Percentiles rank a stretch among this genome's conserved stretches.
Evolutionary conservation across 2,113 vertebrate species (phyloP).

Genomic region (Phaethon lepturus): DNA sequence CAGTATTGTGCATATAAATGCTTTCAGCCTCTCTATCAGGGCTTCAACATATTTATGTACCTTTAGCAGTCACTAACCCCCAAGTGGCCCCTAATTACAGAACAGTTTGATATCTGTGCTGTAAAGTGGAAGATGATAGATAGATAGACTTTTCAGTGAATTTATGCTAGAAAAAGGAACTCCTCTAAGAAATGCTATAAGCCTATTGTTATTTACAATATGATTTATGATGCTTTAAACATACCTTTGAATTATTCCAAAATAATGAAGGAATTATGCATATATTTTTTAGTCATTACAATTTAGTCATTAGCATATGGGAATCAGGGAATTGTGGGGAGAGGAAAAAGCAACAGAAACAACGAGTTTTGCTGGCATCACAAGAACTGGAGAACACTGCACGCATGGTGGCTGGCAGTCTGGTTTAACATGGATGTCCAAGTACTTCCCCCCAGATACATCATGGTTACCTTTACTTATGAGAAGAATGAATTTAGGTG

Average conservation of each 20-base stretch:
- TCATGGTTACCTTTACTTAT: background rate
- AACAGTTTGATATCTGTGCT: slow-evolving; percentile 13
- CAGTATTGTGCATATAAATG: background rate
- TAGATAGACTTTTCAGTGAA: slow-evolving; percentile 35
- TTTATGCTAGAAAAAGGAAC: slow-evolving; percentile 35
- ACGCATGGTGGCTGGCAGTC: background rate
- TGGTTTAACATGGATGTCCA: background rate
- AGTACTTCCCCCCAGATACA: background rate
- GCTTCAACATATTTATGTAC: background rate
- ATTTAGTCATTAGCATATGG: too few species aligned
- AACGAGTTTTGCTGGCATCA: background rate
- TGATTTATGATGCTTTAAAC: slow-evolving; percentile 44
- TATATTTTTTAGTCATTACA: background rate
- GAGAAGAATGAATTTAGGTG: background rate
- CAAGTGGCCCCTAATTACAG: slow-evolving; percentile 28
- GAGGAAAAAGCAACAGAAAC: background rate
- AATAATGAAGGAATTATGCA: slow-evolving; percentile 2
- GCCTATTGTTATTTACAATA: background rate
- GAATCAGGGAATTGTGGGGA: background rate
- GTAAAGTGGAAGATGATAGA: slow-evolving; percentile 1
- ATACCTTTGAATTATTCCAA: slow-evolving; percentile 13
- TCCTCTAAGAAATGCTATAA: slow-evolving; percentile 24
- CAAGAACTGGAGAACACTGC: background rate
- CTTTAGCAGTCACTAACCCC: background rate
- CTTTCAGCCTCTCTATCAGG: background rate